Evolutionary conservation across 1,140 invertebrate species (phyloP).

Genomic region (Nasonia longicornis): DNA sequence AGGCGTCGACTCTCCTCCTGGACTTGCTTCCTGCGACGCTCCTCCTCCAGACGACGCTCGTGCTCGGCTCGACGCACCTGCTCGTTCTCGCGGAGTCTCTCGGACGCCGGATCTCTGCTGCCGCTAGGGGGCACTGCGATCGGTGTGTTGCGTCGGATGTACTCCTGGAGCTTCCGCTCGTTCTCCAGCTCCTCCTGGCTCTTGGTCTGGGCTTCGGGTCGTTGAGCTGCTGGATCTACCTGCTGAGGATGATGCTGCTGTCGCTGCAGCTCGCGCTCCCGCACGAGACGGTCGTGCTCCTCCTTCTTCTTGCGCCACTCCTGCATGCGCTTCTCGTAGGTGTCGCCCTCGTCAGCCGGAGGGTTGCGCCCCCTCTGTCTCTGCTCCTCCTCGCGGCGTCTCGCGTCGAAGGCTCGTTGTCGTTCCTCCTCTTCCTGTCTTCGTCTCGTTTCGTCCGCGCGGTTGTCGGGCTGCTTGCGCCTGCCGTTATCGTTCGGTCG

Average conservation of each 20-base stretch:
- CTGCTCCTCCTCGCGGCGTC: neutral
- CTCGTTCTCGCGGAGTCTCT: constrained; percentile 39
- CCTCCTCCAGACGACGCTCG: neutral
- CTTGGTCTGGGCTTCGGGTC: neutral
- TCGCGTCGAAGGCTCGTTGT: neutral
- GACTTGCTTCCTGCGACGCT: neutral
- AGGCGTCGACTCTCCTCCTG: neutral
- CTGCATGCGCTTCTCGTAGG: constrained; percentile 12
- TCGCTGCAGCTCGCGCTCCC: neutral
- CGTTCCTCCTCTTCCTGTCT: constrained; percentile 14
- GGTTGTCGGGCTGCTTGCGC: neutral
- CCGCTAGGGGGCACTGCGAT: constrained; percentile 4
- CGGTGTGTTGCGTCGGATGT: constrained; percentile 58
- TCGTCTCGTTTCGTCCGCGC: neutral
- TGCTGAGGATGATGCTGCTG: neutral
- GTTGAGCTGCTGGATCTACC: neutral
- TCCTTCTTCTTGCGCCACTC: constrained; percentile 24
- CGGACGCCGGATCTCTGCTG: neutral
- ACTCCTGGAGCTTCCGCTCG: constrained; percentile 55
- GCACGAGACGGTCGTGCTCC: constrained; percentile 13
- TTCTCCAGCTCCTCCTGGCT: constrained; percentile 29
- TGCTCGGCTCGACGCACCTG: constrained; percentile 41
- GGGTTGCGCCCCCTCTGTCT: constrained; percentile 31
- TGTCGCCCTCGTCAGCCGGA: neutral
- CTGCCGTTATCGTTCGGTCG: neutral